phyloP scores from a whole-genome alignment of 37 sponge, comb jelly and placozoan species.

The Spongilla lacustris region DNA sequence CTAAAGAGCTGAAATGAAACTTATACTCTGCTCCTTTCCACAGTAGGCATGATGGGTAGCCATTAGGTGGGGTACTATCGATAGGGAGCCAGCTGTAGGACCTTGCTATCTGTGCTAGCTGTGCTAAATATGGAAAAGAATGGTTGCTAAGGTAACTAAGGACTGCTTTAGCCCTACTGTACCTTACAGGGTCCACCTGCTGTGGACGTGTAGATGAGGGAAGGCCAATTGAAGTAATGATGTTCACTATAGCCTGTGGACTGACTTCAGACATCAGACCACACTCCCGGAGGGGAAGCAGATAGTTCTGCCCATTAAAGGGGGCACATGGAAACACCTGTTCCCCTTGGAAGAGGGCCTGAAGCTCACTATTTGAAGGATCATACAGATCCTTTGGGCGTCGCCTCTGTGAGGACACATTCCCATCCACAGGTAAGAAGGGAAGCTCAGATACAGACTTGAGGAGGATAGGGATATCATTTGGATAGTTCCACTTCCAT shows the following conservation, averaged over 20 bases:
- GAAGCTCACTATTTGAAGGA: slow-evolving; percentile 15
- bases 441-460: background rate
- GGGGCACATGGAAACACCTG: slow-evolving; percentile 52
- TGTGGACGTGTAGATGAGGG: background rate
- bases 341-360: slow-evolving; percentile 32
- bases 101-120: background rate
- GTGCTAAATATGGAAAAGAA: background rate
- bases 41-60: slow-evolving; percentile 30
- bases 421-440: background rate
- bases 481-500: background rate
- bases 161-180: slow-evolving; percentile 43
- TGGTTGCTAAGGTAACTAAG: slow-evolving; percentile 16
- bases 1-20: slow-evolving; percentile 30
- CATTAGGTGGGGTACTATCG: background rate
- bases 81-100: slow-evolving; percentile 55
- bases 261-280: slow-evolving; percentile 20
- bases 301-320: slow-evolving; percentile 1
- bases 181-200: background rate
- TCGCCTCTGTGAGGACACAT: background rate
- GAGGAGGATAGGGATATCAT: background rate
- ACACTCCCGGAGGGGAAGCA: slow-evolving; percentile 3
- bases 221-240: slow-evolving; percentile 25
- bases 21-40: slow-evolving; percentile 45
- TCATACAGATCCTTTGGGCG: slow-evolving; percentile 3
- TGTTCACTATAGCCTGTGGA: slow-evolving; percentile 33